Conservation (phyloP, 2,888 invertebrate species). For the Volucella bombylans region DNA sequence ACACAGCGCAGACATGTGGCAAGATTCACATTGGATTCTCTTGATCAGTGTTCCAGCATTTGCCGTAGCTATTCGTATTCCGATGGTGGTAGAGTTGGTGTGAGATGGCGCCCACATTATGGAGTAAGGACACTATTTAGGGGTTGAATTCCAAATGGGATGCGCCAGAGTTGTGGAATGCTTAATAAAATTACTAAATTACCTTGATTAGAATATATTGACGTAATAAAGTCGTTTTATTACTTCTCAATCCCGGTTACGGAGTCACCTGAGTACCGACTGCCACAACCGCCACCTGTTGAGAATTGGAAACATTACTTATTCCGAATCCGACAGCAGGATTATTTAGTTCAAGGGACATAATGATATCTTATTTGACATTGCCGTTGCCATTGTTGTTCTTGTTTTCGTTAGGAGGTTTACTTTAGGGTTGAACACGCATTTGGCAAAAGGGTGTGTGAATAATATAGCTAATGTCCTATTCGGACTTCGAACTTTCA, state of each 20-base stretch:
- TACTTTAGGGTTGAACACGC: slow-evolving; percentile 48
- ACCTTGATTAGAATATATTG: slow-evolving; percentile 81
- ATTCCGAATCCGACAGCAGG: slow-evolving; percentile 63
- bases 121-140: slow-evolving; percentile 54
- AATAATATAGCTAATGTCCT: slow-evolving; percentile 71
- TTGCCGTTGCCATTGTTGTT: slow-evolving; percentile 20
- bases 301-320: slow-evolving; percentile 69
- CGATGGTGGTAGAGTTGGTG: slow-evolving; percentile 18
- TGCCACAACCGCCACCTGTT: slow-evolving; percentile 61
- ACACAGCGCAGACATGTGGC: slow-evolving; percentile 9
- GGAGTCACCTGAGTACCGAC: slow-evolving; percentile 40
- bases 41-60: slow-evolving; percentile 65
- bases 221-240: slow-evolving; percentile 80
- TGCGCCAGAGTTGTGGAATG: slow-evolving; percentile 60
- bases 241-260: slow-evolving; percentile 66
- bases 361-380: slow-evolving; percentile 70
- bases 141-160: slow-evolving; percentile 38
- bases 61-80: not conserved
- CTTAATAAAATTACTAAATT: slow-evolving; percentile 76
- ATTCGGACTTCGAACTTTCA: slow-evolving; percentile 58
- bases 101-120: not conserved
- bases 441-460: slow-evolving; percentile 66
- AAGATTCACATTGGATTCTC: slow-evolving; percentile 50
- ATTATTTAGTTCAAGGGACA: slow-evolving; percentile 69
- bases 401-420: not conserved